Base-by-base conservation (phyloP, 1,140 invertebrate species). In the Asbolus verrucosus region DNA sequence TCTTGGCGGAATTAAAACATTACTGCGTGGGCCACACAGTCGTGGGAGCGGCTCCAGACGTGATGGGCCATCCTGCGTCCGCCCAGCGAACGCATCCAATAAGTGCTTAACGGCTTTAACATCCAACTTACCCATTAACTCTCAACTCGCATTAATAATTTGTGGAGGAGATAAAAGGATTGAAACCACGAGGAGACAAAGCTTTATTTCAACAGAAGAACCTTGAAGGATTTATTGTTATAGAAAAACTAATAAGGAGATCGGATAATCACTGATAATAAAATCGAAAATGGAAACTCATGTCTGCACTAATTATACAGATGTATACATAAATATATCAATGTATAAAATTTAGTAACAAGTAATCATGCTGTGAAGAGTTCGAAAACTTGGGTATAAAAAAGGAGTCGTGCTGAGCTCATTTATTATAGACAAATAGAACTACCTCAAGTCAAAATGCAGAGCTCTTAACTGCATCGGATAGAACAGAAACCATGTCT, bases 11-110 rank as follows among this genome's bases (percentile, higher is more conserved):
- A 68, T 68, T 68, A 38, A 68, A 68, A 68, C 50, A 68, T 68
- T 61, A 60, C 38, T 39, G 54, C 54, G 66, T 68, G 66, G 50
- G 66, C 65, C 41, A 50, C 30, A 50, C 41, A 21, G 65, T 27
- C 65, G 65, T 67, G 65, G 65, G 65, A 67, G 65, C 65, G 65
- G 65, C 65, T 24, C 65, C 65, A 67, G 65, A 67, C 43, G 30
- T 67, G 65, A 67, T 50, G 39, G 65, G 31, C 65, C 41, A 67
- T 66, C 38, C 43, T 31, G 27, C 19, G 46, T 31, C 46, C 63
- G 65, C 65, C 65, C 65, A 66, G 18, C 14, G 19, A 9, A 65
- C 38, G 65, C 31, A 62, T 62, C 60, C 19, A 39, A 54, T 54
- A 54, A 54, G 46, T 27, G 46, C 46, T 54, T 54, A 54, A 54